Evolutionary conservation across 2,797 vertebrate species (phyloP).

Genomic region (Chelonia mydas): DNA sequence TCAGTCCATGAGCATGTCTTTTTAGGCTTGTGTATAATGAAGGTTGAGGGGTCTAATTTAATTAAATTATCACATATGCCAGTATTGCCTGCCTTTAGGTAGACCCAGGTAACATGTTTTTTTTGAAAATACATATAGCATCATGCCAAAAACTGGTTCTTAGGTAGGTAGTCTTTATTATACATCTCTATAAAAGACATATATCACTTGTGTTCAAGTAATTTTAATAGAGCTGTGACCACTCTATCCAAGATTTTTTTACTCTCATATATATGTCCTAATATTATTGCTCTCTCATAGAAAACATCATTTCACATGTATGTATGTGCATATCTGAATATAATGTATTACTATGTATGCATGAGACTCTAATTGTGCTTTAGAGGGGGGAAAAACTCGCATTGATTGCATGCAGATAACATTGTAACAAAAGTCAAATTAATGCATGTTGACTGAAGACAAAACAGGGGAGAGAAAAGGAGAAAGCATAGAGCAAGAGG

Average conservation of each 20-base stretch:
- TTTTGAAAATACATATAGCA: neutral
- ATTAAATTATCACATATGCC: conserved; percentile 27
- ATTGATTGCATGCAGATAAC: too few relatives aligned
- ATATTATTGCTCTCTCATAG: neutral
- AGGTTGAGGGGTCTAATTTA: neutral
- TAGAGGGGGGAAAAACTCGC: accelerated
- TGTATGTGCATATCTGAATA: neutral
- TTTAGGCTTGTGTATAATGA: conserved; percentile 45
- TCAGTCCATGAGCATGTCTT: conserved; percentile 11
- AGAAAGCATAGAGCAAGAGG: neutral
- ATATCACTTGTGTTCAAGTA: neutral
- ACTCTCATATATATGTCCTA: neutral
- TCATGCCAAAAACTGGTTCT: neutral
- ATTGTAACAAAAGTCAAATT: neutral
- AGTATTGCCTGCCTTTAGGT: neutral
- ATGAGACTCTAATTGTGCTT: neutral
- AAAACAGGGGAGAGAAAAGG: neutral
- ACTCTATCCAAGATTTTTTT: neutral
- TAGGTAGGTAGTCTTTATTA: neutral
- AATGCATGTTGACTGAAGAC: neutral
- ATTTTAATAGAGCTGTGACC: neutral
- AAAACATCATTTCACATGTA: neutral
- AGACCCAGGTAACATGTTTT: neutral
- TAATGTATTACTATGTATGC: neutral
- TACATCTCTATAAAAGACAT: neutral